Base-by-base conservation (phyloP, 2,888 invertebrate species). In the Diaperis boleti region DNA sequence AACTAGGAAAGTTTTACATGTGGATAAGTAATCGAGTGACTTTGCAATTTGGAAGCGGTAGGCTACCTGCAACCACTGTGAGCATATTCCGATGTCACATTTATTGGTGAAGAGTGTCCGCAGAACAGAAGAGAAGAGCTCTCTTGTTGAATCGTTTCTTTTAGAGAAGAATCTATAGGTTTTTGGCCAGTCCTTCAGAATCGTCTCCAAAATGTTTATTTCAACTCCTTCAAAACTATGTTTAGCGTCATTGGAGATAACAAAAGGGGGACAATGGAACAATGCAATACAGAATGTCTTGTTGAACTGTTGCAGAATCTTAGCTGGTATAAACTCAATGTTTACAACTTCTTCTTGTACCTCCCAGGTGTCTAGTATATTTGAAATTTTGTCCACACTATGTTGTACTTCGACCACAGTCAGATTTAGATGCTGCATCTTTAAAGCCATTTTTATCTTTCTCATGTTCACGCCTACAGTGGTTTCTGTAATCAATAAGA, bases 191-290 rank as follows among this genome's bases (percentile, higher is more conserved):
- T 17, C 26, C 13, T 52, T 55, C 18, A 55, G 13, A 11, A 55
- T 55, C 26, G 15, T 18, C 1, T 22, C 15, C 37, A 52, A 39
- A 37, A 52, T 52, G 35, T 14, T 26, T 22, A 35, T 13, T 22
- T 52, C 52, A 20, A 52, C 17, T 3, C 39, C 52, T 7, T 52
- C 37, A 35, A 7, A 52, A 1, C 7, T 22, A 4, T 39, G 13
- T 2, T 18, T 17, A 14, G n/a, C 3, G 17, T 37, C 8, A 17
- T 52, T 13, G 11, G 14, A 20, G 1, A 11, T 20, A 1, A 39
- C 52, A 14, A 52, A 52, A 8, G 55, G 55, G 4, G 55, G 41
- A 42, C 55, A 55, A 10, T 55, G 35, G 10, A 52, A 52, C 1
- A 39, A 14, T 17, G 18, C 35, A 8, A 52, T 11, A 14, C 35